Evolutionary conservation across 2,797 vertebrate species (phyloP).

Genomic region (Hyperoplus lanceolatus): DNA sequence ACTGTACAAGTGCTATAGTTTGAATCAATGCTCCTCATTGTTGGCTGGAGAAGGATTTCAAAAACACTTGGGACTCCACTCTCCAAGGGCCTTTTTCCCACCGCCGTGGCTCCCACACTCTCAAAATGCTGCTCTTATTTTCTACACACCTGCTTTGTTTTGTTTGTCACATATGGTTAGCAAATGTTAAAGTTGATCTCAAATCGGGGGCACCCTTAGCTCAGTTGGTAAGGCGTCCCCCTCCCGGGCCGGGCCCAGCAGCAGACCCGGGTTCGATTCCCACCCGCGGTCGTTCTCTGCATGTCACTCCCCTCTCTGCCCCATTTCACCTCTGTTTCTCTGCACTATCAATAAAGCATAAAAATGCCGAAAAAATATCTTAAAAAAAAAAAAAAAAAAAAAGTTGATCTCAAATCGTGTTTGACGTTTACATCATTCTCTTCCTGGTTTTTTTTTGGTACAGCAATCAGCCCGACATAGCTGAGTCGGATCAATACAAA

Average conservation of each 20-base stretch:
- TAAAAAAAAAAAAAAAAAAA: too few relatives aligned
- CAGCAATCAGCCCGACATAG: slow-evolving; percentile 18
- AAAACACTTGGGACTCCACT: slow-evolving; percentile 66
- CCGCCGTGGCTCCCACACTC: slow-evolving; percentile 54
- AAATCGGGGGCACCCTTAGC: neutral
- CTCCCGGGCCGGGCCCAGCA: too few relatives aligned
- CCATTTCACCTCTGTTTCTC: too few relatives aligned
- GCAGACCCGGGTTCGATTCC: too few relatives aligned
- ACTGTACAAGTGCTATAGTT: slow-evolving; percentile 57
- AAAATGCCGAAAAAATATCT: too few relatives aligned
- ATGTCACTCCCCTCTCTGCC: too few relatives aligned
- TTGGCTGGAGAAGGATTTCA: slow-evolving; percentile 71
- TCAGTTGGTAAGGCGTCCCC: too few relatives aligned
- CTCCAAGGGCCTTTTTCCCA: slow-evolving; percentile 76
- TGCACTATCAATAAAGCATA: too few relatives aligned
- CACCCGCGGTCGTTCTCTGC: too few relatives aligned
- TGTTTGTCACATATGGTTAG: slow-evolving; percentile 46
- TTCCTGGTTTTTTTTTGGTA: slow-evolving; percentile 1
- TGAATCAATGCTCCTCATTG: slow-evolving; percentile 82
- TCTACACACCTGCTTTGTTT: slow-evolving; percentile 49
- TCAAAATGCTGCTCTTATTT: slow-evolving; percentile 26
- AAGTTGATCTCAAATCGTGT: slow-evolving; percentile 8
- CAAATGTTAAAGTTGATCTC: neutral
- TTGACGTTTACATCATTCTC: slow-evolving; percentile 11
- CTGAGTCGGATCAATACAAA: slow-evolving; percentile 11